Evolutionary conservation across 2,888 invertebrate genomes (phyloP).

Genomic region (Melinopterus prodromus): DNA sequence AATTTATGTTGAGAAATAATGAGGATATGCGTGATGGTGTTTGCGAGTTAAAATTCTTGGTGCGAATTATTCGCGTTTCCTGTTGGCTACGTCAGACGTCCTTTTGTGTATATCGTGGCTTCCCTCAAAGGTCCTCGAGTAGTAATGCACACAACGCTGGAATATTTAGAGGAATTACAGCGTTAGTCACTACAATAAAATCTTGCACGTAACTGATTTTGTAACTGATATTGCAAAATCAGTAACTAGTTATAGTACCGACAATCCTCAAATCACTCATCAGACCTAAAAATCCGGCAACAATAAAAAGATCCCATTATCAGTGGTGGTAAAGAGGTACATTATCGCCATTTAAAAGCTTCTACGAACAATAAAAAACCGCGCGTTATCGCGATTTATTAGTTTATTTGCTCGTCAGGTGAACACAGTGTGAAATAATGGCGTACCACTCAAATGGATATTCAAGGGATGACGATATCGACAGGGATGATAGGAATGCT

Average conservation of each 20-base stretch:
- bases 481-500: conserved; percentile 51
- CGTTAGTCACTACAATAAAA: too few relatives aligned
- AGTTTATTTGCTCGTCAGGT: neutral
- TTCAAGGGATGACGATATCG: conserved; percentile 56
- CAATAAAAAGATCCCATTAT: neutral
- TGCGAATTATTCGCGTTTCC: neutral
- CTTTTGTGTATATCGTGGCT: neutral
- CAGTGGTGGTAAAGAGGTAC: neutral
- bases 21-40: neutral
- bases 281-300: neutral
- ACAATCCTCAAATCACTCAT: neutral
- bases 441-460: conserved; percentile 60
- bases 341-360: neutral
- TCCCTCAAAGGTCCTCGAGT: neutral
- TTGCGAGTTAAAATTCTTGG: neutral
- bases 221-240: neutral
- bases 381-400: conserved; percentile 1
- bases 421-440: conserved; percentile 47
- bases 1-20: too few relatives aligned
- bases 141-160: neutral
- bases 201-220: too few relatives aligned
- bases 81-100: neutral
- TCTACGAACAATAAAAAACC: neutral
- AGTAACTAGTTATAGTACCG: neutral
- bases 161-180: neutral